Percentiles rank a stretch among this genome's conserved stretches.
Conservation (phyloP, 2,888 invertebrate genomes). For the Neria commutata region DNA sequence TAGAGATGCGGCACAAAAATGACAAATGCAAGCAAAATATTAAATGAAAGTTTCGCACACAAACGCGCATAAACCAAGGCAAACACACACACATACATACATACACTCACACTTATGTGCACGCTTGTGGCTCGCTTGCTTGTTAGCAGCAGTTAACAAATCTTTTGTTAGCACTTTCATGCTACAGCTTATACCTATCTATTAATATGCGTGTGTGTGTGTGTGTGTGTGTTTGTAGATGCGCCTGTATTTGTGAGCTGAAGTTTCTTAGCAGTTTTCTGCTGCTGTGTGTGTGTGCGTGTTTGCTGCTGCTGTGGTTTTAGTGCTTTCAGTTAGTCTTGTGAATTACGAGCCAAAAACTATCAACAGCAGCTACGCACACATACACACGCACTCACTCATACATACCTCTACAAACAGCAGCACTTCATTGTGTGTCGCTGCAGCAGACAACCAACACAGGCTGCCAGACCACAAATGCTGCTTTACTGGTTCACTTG, state of each 20-base stretch:
- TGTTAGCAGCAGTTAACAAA: constrained; percentile 6
- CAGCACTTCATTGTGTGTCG: no score
- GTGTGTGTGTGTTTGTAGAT: background rate
- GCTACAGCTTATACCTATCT: no score
- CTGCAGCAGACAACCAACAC: no score
- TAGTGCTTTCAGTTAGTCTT: no score
- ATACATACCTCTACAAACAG: no score
- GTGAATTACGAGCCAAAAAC: no score
- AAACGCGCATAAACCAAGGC: constrained; percentile 9
- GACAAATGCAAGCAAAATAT: constrained; percentile 8
- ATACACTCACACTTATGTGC: constrained; percentile 1
- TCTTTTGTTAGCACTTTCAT: background rate
- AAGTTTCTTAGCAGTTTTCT: background rate
- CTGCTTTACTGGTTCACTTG: no score
- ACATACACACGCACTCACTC: no score
- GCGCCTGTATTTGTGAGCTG: background rate
- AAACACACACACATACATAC: constrained; percentile 11
- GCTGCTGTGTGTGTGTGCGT: no score
- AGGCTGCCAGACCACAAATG: no score
- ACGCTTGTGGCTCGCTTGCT: background rate
- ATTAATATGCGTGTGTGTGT: background rate
- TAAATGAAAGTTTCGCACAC: background rate
- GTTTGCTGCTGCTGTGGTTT: no score
- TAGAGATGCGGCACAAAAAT: background rate
- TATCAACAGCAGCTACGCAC: no score